These are phyloP conservation scores for Squalus acanthias DNA, from an alignment of 2,797 vertebrate genomes.

Conservation along the genomic window DNA sequence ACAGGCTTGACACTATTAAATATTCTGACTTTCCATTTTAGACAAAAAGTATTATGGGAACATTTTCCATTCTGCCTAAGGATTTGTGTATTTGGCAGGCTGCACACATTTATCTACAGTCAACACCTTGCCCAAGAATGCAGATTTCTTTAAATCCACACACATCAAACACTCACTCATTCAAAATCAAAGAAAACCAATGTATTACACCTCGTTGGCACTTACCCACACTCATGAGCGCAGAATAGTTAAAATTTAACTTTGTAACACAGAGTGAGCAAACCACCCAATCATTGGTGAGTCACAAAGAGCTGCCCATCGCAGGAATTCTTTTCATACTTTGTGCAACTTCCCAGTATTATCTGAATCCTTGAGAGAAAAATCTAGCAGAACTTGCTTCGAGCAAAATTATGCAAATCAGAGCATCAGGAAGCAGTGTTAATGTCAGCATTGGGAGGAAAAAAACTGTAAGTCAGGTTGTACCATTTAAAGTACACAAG, in stretches of 20 bases:
- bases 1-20: neutral
- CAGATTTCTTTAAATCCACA: neutral
- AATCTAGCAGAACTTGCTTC: constrained; percentile 1
- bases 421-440: neutral
- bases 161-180: neutral
- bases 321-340: neutral
- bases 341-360: neutral
- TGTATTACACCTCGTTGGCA: neutral
- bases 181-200: neutral
- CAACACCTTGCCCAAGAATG: neutral
- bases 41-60: neutral
- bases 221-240: neutral
- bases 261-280: neutral
- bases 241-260: neutral
- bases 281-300: neutral
- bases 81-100: neutral
- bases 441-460: neutral
- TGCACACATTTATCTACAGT: neutral
- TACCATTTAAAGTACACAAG: no score
- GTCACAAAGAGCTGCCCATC: neutral
- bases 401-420: neutral
- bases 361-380: neutral
- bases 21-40: neutral
- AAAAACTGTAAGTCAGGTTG: neutral
- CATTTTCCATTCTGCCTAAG: neutral